These are phyloP conservation scores for Zelleria hepariella DNA, from an alignment of 2,888 invertebrate species.

Conservation along the genomic window DNA sequence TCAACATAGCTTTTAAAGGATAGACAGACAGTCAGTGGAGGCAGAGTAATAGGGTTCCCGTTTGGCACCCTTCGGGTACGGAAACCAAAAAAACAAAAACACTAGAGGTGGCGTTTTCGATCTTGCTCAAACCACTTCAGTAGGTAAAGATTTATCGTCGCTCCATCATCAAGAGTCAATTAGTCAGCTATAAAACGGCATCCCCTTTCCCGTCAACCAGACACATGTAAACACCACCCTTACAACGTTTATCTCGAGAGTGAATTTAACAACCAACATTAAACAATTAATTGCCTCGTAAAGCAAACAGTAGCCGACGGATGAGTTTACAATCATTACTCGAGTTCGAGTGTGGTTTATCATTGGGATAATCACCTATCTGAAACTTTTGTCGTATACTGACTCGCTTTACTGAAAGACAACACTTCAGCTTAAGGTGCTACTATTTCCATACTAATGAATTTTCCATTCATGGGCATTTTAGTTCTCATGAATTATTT, in stretches of 20 bases:
- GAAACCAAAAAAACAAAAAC: neutral
- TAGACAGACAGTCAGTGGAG: too few relatives aligned
- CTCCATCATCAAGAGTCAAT: neutral
- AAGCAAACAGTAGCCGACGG: conserved; percentile 47
- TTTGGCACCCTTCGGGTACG: too few relatives aligned
- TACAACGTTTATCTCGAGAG: conserved; percentile 51
- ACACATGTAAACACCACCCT: conserved; percentile 42
- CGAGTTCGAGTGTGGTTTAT: conserved; percentile 36
- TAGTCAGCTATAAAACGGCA: neutral
- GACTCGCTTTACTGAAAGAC: neutral
- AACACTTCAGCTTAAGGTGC: too few relatives aligned
- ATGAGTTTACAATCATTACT: conserved; percentile 25
- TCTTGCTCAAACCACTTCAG: neutral
- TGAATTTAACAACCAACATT: conserved; percentile 44
- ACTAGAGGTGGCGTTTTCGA: neutral
- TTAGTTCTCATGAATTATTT: too few relatives aligned
- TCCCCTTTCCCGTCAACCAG: neutral
- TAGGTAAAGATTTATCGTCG: neutral
- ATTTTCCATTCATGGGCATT: too few relatives aligned
- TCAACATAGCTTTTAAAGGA: too few relatives aligned
- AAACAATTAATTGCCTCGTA: conserved; percentile 59
- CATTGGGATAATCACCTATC: conserved; percentile 14
- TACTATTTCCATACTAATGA: too few relatives aligned
- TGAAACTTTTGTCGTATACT: conserved; percentile 4
- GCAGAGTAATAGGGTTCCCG: too few relatives aligned